Percentiles rank a stretch among this genome's conserved stretches.
Evolutionary conservation across 2,888 invertebrate genomes (phyloP).

Genomic region (Cryptocephalus primarius): DNA sequence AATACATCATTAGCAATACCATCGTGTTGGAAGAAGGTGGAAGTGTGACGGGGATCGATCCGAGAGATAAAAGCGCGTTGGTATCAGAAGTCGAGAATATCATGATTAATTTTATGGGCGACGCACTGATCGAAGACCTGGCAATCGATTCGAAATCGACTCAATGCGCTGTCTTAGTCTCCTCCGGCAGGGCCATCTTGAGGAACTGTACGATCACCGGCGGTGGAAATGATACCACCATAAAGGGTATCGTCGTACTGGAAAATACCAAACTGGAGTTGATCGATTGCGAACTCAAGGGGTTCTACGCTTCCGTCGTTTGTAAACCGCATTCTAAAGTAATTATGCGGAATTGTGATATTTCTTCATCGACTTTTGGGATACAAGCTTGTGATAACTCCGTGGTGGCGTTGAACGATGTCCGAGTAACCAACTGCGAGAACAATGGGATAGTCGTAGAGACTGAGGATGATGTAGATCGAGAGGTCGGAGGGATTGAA

Average conservation of each 20-base stretch:
- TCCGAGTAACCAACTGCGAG: background rate
- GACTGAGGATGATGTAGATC: background rate
- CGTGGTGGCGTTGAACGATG: background rate
- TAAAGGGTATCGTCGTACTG: slow-evolving; percentile 41
- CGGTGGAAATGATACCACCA: slow-evolving; percentile 39
- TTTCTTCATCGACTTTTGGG: background rate
- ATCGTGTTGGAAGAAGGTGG: slow-evolving; percentile 45
- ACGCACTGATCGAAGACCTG: slow-evolving; percentile 41
- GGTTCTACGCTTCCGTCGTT: slow-evolving; percentile 43
- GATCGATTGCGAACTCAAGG: slow-evolving; percentile 39
- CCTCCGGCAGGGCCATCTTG: slow-evolving; percentile 35
- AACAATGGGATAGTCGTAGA: background rate
- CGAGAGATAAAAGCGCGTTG: slow-evolving; percentile 22
- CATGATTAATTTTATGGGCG: slow-evolving; percentile 41
- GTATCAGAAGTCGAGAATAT: slow-evolving; percentile 41
- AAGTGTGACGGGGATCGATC: slow-evolving; percentile 23
- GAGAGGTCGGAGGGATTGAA: background rate
- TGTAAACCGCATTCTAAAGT: slow-evolving; percentile 10
- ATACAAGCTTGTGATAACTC: background rate
- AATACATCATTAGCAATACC: slow-evolving; percentile 39
- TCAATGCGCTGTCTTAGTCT: slow-evolving; percentile 35
- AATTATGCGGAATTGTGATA: background rate
- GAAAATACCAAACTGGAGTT: slow-evolving; percentile 36
- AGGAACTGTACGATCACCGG: slow-evolving; percentile 43
- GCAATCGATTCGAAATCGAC: slow-evolving; percentile 42